Evolutionary conservation across 2,888 invertebrate genomes (phyloP), one percentile per base, ranked within the genome.

Genomic region (Apodemia arnacis): DNA sequence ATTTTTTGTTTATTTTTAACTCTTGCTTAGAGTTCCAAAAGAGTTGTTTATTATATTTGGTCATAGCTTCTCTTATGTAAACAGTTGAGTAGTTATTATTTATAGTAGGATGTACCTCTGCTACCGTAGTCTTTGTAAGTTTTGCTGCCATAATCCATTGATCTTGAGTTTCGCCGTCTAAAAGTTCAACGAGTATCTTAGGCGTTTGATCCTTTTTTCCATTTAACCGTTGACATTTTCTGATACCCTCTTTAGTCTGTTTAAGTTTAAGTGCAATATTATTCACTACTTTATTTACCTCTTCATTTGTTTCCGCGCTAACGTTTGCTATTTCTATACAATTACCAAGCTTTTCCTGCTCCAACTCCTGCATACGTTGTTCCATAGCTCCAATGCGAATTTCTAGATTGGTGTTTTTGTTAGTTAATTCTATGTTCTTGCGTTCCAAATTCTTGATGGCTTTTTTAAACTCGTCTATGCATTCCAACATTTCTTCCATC

Each of bases 351-450:
- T 82, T 75, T n/a, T 75, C 69, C 82, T 91, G 90, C 63, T 92
- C 88, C 34, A 87, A 79, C 44, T 83, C 87, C 49, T 88, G 89
- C 1, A 91, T 27, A 11, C 81, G 85, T 44, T 92, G 91, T 82
- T 92, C 89, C 6, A 89, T 73, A 7, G 87, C 85, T 21, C 80
- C 31, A 41, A 83, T 18, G 3, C 78, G 49, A 8, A 49, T 73
- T 72, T 83, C 83, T 24, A 83, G n/a, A 63, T 83, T 83, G 8
- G 8, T 38, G 10, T 38, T 38, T 78, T 83, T 77, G 21, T 78
- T 78, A 11, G 34, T 63, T 0, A 78, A 59, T 63, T 83, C 78
- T 1, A 49, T 59, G 15, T 83, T 83, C 21, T 78, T 83, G 18
- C 63, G 49, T n/a, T 83, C 41, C 5, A 83, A 31, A 24, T 31